Evolutionary conservation across 2,797 vertebrate genomes (phyloP), one percentile per base, ranked within the genome.

Genomic region (Typhlichthys eigenmanni): DNA sequence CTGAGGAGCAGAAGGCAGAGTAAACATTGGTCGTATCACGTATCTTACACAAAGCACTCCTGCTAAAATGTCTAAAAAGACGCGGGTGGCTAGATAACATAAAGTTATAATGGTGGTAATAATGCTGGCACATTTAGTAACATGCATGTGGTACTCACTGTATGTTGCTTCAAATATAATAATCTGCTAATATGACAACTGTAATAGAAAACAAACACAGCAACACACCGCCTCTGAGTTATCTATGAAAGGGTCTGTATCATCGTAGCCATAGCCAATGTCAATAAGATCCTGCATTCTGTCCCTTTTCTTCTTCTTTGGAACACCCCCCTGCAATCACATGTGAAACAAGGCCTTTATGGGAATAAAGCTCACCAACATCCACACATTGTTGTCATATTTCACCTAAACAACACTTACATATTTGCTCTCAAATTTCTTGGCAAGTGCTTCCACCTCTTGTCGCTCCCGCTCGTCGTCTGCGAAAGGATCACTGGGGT

Each of bases 181-280:
- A 6, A 38, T 38, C 38, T 2, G 38, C 38, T 43, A 10, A 43
- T 8, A 43, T 43, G 38, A 43, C 38, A 43, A 53, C 12, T 52
- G 48, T 38, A 66, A 32, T 56, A 14, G 4, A 10, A 17, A 13
- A 55, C 10, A 34, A 16, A 13, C 24, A 47, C 3, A 62, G 48
- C 14, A n/a, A 95, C 97, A 97, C 85, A 99, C 97, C 51, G 97
- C 96, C 78, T 98, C 97, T 29, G 96, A 98, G 75, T 98, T 98
- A 90, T 99, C 97, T 60, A 99, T 99, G 86, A 99, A 99, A 3
- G 97, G 95, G 87, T 99, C 97, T 0, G 95, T 98, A 72, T 98
- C 96, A 71, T 99, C 97, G 7, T 98, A 99, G 71, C 97, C 97
- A 7, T 95, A 98, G 58, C 97, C 97, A 17, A 99, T 99, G 86